Evolutionary conservation across 2,888 invertebrate species (phyloP), one percentile per base, ranked within the genome.

Genomic region (Polymixis flavicincta): DNA sequence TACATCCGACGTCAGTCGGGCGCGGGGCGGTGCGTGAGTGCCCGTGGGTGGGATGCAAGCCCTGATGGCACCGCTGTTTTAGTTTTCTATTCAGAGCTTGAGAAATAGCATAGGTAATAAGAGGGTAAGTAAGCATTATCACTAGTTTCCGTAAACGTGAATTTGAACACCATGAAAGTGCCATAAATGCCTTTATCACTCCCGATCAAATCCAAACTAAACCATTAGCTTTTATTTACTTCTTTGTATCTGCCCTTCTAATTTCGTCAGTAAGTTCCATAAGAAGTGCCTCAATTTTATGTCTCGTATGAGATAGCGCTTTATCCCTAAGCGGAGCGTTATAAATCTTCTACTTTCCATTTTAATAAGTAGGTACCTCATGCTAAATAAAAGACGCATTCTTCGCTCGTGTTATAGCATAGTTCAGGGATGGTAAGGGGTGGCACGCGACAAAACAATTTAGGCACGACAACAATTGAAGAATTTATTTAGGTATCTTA

Each of bases 261-360:
- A 42, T 42, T 5, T 25, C 28, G 9, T 59, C 42, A 22, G 13
- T 32, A 22, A 59, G 37, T 37, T 42, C 22, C 32, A 59, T 14
- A 14, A 67, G 19, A 42, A 60, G 22, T 61, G 42, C n/a, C 32
- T 32, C n/a, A 66, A 37, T 57, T 48, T 50, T 54, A 60, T 60
- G 2, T 48, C 14, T 60, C 22, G 5, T 2, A 28, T 13, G 22
- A 52, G 54, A 71, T 55, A 28, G 17, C 19, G 13, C 19, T 57
- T 19, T 32, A 73, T 55, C 19, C 25, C 28, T 14, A 37, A 57
- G 42, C 61, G 22, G 5, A 42, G 22, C 7, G 28, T 52, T 50
- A 54, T 82, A 63, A 63, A 82, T 63, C 28, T 19, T 22, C 32
- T 8, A 52, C 50, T 78, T 67, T 74, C 60, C 74, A 74, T 78